Evolutionary conservation across 2,888 invertebrate genomes (phyloP), one percentile per base, ranked within the genome.

Genomic region (Auanema freiburgensis): DNA sequence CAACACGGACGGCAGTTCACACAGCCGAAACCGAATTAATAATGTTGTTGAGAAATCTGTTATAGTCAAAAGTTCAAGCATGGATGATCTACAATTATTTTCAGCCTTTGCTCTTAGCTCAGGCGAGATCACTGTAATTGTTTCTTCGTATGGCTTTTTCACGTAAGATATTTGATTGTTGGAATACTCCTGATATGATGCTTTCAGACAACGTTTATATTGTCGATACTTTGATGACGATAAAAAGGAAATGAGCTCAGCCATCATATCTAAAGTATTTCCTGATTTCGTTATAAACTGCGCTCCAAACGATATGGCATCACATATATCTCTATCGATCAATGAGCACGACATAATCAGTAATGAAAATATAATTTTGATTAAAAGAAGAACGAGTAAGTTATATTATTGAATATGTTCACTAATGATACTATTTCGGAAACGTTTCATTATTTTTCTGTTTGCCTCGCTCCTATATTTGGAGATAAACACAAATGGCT

Each of bases 401-500:
- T 11, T 23, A 10, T n/a, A 50, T 25, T 14, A 21, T 43, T 14
- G 21, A 12, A 6, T 25, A 1, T 56, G 8, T 40, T 21, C 33
- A 24, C 23, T 23, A 5, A 51, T 5, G 21, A n/a, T 40, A 8
- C 33, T 4, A 55, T 16, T n/a, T n/a, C 40, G 40, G 41, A 21
- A 3, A 52, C n/a, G 11, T 10, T 52, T 52, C 21, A n/a, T 52
- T 54, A 62, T 40, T 64, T 72, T 18, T 58, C 66, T 8, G 60
- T 72, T 12, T 72, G 72, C 51, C 53, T 72, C 4, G 72, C 72
- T 24, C 72, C 72, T 33, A 51, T 72, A 33, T 72, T 63, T 46
- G 72, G 72, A 24, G 49, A 53, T 21, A 57, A 63, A 12, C 70
- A 70, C 12, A 72, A 72, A 57, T 56, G 63, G 46, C 54, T 70